Evolutionary conservation across 92 coral and sea anemone species (phyloP).

Genomic region (Phenganax stokvisi): DNA sequence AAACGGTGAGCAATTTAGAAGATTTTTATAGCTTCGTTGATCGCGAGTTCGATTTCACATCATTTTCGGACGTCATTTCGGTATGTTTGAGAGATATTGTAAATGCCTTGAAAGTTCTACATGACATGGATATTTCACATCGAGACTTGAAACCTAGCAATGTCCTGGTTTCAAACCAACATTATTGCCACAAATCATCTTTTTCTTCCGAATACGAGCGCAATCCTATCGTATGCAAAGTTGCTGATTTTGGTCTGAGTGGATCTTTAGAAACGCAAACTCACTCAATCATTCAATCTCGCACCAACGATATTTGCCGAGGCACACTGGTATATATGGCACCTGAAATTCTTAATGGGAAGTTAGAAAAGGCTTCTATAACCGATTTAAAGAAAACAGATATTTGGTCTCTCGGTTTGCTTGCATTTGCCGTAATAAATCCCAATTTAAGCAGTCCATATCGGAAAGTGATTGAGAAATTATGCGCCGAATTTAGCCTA

Average conservation of each 20-base stretch:
- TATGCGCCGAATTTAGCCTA: neutral
- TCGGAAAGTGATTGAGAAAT: neutral
- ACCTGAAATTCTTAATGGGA: conserved; percentile 25
- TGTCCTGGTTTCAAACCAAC: conserved; percentile 36
- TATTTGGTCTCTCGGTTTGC: conserved; percentile 45
- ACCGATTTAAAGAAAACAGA: conserved; percentile 41
- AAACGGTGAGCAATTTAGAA: conserved; percentile 34
- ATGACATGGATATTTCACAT: conserved; percentile 27
- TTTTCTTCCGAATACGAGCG: conserved; percentile 20
- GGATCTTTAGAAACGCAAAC: conserved; percentile 33
- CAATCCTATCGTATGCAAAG: conserved; percentile 36
- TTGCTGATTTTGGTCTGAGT: conserved; percentile 43
- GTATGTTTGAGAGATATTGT: conserved; percentile 39
- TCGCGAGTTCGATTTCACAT: conserved; percentile 33
- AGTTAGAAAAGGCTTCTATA: conserved; percentile 4
- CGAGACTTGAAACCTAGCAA: conserved; percentile 38
- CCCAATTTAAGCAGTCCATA: conserved; percentile 35
- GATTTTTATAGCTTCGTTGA: conserved; percentile 38
- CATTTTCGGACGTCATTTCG: conserved; percentile 39
- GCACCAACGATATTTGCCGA: conserved; percentile 27
- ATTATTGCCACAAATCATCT: conserved; percentile 20
- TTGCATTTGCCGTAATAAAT: conserved; percentile 20
- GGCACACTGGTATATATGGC: conserved; percentile 44
- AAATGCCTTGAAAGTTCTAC: conserved; percentile 31
- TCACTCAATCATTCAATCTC: conserved; percentile 22